A percentile compares a stretch with the other conserved stretches of the same genome.
These are phyloP conservation scores for Drosophila formosana DNA, from an alignment of 2,888 invertebrate species.

Conservation along the genomic window DNA sequence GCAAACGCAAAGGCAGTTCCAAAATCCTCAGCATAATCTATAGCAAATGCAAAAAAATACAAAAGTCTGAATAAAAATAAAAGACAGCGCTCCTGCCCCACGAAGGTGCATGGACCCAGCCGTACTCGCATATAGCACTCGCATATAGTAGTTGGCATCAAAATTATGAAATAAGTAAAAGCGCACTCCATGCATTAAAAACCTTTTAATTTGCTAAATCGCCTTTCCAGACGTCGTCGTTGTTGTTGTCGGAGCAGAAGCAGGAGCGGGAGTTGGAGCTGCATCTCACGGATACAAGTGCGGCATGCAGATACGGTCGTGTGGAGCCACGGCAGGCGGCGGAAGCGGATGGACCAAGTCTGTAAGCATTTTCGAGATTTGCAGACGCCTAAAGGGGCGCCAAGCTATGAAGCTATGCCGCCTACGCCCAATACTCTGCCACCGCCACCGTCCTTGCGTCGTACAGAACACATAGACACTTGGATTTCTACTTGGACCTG, in stretches of 20 bases:
- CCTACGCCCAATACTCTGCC: constrained; percentile 45
- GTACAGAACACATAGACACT: constrained; percentile 50
- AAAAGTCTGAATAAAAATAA: constrained; percentile 45
- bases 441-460: neutral
- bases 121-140: constrained; percentile 31
- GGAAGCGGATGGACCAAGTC: constrained; percentile 72
- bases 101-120: constrained; percentile 11
- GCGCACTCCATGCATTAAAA: constrained; percentile 84
- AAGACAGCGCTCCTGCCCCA: constrained; percentile 23
- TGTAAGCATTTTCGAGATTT: constrained; percentile 80
- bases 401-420: constrained; percentile 4
- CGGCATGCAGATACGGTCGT: constrained; percentile 27
- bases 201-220: constrained; percentile 85
- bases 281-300: constrained; percentile 40
- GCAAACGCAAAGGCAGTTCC: neutral
- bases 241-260: constrained; percentile 14
- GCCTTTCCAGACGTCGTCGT: constrained; percentile 82
- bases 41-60: constrained; percentile 26
- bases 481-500: constrained; percentile 50
- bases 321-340: constrained; percentile 44
- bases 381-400: constrained; percentile 74
- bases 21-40: constrained; percentile 15
- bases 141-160: constrained; percentile 66
- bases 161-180: constrained; percentile 83
- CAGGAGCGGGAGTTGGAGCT: constrained; percentile 24